Conservation (phyloP, 1,140 invertebrate genomes). For the Drosophila bocqueti region DNA sequence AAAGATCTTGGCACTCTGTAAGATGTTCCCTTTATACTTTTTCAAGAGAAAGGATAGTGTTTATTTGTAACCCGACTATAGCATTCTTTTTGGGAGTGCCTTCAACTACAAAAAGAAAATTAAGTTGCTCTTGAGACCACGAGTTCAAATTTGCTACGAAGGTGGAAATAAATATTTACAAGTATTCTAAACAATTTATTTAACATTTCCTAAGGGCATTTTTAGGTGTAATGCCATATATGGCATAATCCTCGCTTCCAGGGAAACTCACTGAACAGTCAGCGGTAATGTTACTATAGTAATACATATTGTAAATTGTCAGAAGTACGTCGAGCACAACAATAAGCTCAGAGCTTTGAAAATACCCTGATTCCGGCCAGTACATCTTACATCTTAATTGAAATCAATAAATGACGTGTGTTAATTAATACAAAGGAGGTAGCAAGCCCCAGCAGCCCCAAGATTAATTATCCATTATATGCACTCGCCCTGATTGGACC, state of each 20-base stretch:
- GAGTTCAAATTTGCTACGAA: too few relatives aligned
- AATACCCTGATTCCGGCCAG: not conserved
- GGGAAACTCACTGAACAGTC: not conserved
- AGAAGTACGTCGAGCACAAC: not conserved
- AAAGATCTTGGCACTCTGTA: too few relatives aligned
- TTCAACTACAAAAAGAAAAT: too few relatives aligned
- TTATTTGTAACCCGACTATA: too few relatives aligned
- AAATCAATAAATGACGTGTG: slow-evolving; percentile 19
- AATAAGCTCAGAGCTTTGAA: not conserved
- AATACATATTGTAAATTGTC: not conserved
- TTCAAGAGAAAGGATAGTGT: too few relatives aligned
- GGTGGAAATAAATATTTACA: too few relatives aligned
- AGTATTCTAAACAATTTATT: not conserved
- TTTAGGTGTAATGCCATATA: too few relatives aligned
- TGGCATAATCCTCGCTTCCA: too few relatives aligned
- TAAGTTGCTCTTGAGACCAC: too few relatives aligned
- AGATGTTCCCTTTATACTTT: too few relatives aligned
- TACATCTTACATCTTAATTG: not conserved
- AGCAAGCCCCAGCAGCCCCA: slow-evolving; percentile 39
- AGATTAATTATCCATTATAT: slow-evolving; percentile 69
- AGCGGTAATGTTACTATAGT: not conserved
- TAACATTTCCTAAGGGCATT: not conserved
- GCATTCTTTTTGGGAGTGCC: too few relatives aligned
- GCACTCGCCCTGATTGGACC: slow-evolving; percentile 21
- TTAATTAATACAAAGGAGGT: slow-evolving; percentile 60